phyloP scores from a whole-genome alignment of 2,888 invertebrate genomes.

The Chrysolina americana region DNA sequence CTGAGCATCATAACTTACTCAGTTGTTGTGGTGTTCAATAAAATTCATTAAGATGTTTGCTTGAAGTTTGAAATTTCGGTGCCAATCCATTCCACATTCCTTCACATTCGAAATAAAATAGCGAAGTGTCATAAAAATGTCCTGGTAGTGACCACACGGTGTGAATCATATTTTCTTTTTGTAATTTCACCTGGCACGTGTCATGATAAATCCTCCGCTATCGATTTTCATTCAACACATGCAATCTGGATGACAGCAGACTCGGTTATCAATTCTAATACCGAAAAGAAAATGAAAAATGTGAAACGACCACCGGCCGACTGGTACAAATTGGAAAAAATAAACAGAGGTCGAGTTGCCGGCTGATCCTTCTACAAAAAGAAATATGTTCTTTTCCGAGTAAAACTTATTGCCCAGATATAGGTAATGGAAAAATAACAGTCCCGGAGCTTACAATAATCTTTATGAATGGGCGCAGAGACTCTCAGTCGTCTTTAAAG shows the following conservation, averaged over 20 bases:
- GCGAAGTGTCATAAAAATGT: too few relatives aligned
- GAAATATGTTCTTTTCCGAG: constrained; percentile 36
- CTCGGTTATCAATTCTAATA: constrained; percentile 18
- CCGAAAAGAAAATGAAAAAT: constrained; percentile 7
- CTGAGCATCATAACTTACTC: too few relatives aligned
- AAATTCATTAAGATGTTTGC: too few relatives aligned
- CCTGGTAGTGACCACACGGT: too few relatives aligned
- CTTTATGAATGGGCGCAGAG: constrained; percentile 16
- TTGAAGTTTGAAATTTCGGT: too few relatives aligned
- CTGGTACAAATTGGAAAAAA: constrained; percentile 22
- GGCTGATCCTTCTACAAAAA: constrained; percentile 27
- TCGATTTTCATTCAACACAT: constrained; percentile 6
- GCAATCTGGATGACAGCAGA: not conserved
- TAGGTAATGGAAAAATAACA: constrained; percentile 42
- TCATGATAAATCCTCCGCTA: not conserved
- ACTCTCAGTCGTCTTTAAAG: not conserved
- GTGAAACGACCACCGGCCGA: not conserved
- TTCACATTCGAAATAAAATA: too few relatives aligned
- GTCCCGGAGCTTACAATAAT: constrained; percentile 3
- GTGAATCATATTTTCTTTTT: too few relatives aligned
- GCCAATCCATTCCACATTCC: too few relatives aligned
- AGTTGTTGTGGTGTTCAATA: too few relatives aligned
- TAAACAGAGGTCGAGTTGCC: constrained; percentile 15
- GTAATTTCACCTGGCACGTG: not conserved
- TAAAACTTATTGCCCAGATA: constrained; percentile 38